These are phyloP conservation scores for Geopemphigus sp. DNA, from an alignment of 1,140 invertebrate species.

Conservation along the genomic window DNA sequence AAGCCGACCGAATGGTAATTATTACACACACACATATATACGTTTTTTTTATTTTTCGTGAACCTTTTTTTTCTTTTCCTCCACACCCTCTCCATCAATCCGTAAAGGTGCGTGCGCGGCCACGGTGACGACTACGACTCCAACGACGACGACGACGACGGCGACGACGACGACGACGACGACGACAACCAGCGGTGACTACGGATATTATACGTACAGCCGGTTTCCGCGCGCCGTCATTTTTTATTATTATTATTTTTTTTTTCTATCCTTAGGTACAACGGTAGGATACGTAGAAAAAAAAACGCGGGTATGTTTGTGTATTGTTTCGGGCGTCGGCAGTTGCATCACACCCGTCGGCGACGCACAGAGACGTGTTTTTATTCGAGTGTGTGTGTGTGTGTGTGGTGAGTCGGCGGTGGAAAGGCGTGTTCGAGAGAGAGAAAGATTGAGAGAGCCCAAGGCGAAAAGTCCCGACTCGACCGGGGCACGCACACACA, in stretches of 20 bases:
- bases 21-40: not conserved
- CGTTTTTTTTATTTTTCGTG: not conserved
- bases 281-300: not conserved
- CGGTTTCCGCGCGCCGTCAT: not conserved
- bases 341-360: conserved; percentile 28
- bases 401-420: not conserved
- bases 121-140: too few species aligned
- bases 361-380: not conserved
- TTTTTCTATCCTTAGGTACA: too few species aligned
- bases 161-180: too few species aligned
- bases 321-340: not conserved
- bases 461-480: conserved; percentile 29
- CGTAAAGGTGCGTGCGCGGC: not conserved
- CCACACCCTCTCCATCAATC: not conserved
- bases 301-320: not conserved
- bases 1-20: conserved; percentile 33
- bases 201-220: not conserved
- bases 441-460: not conserved
- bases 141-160: not conserved
- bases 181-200: too few species aligned
- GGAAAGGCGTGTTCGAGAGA: conserved; percentile 24
- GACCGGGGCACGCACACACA: not conserved
- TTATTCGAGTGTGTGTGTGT: not conserved
- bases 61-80: not conserved
- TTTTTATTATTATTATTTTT: too few species aligned